A percentile compares a stretch with the other conserved stretches of the same genome.
These are phyloP conservation scores for Apodemus agrarius DNA, from an alignment of 2,797 vertebrate genomes.

Conservation along the genomic window DNA sequence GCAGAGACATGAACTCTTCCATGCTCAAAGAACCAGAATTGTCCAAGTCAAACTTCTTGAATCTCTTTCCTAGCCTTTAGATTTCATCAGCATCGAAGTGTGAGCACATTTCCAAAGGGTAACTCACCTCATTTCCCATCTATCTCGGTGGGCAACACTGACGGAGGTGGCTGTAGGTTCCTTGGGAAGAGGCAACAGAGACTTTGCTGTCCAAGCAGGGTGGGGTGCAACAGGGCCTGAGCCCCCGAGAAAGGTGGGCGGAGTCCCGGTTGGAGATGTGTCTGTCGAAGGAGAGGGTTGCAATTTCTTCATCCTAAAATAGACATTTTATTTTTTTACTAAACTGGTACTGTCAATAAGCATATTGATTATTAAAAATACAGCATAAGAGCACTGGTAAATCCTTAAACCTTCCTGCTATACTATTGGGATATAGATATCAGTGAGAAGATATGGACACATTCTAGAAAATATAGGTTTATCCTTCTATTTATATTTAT, in stretches of 20 bases:
- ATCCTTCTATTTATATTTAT: constrained; percentile 21
- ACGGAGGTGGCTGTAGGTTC: no score
- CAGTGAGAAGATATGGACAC: background rate
- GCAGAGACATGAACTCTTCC: constrained; percentile 97
- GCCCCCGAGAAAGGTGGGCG: no score
- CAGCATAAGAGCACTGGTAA: background rate
- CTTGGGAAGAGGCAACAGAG: no score
- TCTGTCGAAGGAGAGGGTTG: no score
- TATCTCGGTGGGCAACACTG: no score
- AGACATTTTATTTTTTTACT: background rate
- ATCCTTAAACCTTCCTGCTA: background rate
- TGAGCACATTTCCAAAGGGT: no score
- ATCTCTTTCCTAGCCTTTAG: constrained; percentile 99
- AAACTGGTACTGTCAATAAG: background rate
- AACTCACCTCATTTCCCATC: constrained; percentile 74
- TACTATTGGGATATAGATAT: background rate
- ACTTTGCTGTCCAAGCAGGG: no score
- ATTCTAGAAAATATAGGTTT: constrained; percentile 39
- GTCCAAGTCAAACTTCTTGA: constrained; percentile 99
- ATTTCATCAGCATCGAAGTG: constrained; percentile 98
- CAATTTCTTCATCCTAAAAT: constrained; percentile 6
- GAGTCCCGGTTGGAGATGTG: no score
- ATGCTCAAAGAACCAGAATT: constrained; percentile 99
- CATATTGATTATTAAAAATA: constrained; percentile 8
- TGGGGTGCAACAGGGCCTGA: no score